Base-by-base conservation (phyloP, 2,113 vertebrate genomes). In the Sisor rabdophorus region DNA sequence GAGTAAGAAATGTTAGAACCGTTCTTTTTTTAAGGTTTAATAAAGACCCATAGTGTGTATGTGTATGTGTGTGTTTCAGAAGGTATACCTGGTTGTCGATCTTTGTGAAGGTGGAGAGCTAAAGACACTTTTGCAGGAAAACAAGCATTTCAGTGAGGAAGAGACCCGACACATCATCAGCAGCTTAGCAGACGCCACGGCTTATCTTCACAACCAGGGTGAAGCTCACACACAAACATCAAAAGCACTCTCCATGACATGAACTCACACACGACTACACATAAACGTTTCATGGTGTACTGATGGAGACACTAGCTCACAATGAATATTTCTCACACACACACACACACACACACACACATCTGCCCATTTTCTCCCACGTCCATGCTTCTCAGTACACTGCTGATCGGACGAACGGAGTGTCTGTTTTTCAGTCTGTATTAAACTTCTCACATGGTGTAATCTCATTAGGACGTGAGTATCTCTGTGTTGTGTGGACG, bases 101-200 rank as follows among this genome's bases (percentile, higher is more conserved):
- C 87, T 95, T 75, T 94, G 94, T 77, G 90, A 92, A 77, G 89
- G 93, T 81, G 94, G 92, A 76, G 92, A 94, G 84, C 90, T 95
- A 82, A 92, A 88, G 89, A 87, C 90, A 82, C 86, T 93, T 74
- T 82, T 94, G 83, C 77, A 85, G 32, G 89, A 71, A 80, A 93
- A 91, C 85, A 87, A 81, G 54, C 82, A 67, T 72, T 92, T 95
- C 61, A 90, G 87, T 64, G 94, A 95, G 87, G 93, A 93, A 6
- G 93, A 95, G 85, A 93, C 90, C 3, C 90, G 90, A 69, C 89
- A 90, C 77, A 89, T 96, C 76, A 92, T 94, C 87, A 85, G 81
- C 12, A 93, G 89, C 79, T 88, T 95, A 28, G 90, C 91, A 17
- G 90, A 92, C 36, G 93, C 92, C 48, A 89, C 88, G 50, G 90